Conservation (phyloP, 2,888 invertebrate genomes). For the Lasioglossum leucozonium region DNA sequence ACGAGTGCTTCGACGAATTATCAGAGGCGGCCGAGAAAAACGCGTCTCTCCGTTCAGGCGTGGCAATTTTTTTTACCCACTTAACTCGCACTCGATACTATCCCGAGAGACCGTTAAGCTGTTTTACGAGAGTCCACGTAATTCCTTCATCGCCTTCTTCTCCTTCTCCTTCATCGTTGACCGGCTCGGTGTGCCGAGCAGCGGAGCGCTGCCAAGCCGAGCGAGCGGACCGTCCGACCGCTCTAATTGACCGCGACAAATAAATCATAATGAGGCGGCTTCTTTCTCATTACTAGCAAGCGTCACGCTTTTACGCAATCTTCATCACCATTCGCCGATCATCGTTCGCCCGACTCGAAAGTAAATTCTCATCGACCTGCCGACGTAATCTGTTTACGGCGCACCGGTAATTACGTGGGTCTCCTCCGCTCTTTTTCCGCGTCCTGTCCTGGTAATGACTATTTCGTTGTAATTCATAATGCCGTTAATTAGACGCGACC, state of each 20-base stretch:
- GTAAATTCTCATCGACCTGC: conserved; percentile 58
- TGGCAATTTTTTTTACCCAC: conserved; percentile 73
- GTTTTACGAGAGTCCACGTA: conserved; percentile 73
- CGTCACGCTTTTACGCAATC: conserved; percentile 73
- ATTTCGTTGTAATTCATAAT: conserved; percentile 58
- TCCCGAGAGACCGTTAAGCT: conserved; percentile 69
- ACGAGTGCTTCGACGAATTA: conserved; percentile 62
- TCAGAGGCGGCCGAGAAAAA: conserved; percentile 60
- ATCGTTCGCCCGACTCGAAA: conserved; percentile 41
- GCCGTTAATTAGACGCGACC: conserved; percentile 48
- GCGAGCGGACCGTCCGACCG: conserved; percentile 44
- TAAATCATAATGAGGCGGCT: conserved; percentile 74
- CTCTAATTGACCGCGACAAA: conserved; percentile 75
- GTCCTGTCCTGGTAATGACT: conserved; percentile 51
- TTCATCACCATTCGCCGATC: conserved; percentile 67
- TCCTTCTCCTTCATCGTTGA: conserved; percentile 13
- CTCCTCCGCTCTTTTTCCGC: background rate
- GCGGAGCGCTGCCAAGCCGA: background rate
- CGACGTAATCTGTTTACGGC: conserved; percentile 64
- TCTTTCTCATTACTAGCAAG: conserved; percentile 71
- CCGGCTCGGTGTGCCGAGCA: conserved; percentile 12
- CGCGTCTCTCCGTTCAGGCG: conserved; percentile 65
- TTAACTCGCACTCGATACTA: conserved; percentile 71
- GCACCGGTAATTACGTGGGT: conserved; percentile 51
- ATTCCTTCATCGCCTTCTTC: conserved; percentile 70